These are phyloP conservation scores for Caracal caracal DNA, from an alignment of 2,113 vertebrate species.

Conservation along the genomic window DNA sequence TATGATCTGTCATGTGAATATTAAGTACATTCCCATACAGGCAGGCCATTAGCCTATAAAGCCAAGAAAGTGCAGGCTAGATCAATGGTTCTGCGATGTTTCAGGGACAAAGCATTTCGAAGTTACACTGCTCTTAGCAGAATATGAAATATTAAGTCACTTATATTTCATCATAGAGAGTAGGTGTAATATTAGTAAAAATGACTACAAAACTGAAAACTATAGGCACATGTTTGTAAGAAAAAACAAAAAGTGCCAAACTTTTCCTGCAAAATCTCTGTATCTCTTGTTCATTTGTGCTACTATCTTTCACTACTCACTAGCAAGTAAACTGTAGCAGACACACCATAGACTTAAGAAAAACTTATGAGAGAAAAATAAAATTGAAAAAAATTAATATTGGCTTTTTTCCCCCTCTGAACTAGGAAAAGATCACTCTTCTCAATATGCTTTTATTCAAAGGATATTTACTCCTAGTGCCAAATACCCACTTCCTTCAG, in stretches of 20 bases:
- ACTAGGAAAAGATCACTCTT: not conserved
- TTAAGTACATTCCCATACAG: not conserved
- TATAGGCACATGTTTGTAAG: not conserved
- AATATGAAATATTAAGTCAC: not conserved
- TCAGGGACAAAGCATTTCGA: not conserved
- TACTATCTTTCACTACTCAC: not conserved
- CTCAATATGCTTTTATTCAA: conserved; percentile 25
- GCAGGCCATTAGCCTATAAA: not conserved
- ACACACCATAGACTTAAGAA: not conserved
- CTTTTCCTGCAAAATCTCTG: not conserved
- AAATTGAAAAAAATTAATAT: not conserved
- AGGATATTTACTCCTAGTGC: not conserved
- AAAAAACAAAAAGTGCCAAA: not conserved
- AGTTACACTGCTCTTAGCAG: not conserved
- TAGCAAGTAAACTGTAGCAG: conserved; percentile 4
- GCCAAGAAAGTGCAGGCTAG: not conserved
- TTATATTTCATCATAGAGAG: not conserved
- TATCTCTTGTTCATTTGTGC: not conserved
- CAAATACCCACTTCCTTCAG: not conserved
- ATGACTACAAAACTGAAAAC: conserved; percentile 25
- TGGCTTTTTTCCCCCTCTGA: not conserved
- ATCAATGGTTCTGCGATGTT: not conserved
- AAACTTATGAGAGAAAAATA: conserved; percentile 11
- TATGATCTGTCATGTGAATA: not conserved
- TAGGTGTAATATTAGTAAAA: not conserved